Percentiles rank a stretch among this genome's conserved stretches.
Evolutionary conservation across 2,888 invertebrate species (phyloP).

Genomic region (Lepidochitona cinerea): DNA sequence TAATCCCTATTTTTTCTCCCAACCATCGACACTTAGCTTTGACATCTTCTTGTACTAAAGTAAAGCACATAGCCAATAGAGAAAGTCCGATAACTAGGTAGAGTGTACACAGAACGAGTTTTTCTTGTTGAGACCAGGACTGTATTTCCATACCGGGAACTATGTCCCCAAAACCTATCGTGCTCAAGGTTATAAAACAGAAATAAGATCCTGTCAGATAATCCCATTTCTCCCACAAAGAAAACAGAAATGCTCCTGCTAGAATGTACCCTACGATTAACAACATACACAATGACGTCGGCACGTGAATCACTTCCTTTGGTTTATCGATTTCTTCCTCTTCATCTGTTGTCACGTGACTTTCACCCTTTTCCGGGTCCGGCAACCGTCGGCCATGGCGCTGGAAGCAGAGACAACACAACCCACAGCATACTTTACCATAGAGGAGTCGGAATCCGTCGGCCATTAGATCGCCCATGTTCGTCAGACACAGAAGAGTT

Average conservation of each 20-base stretch:
- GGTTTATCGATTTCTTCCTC: constrained; percentile 46
- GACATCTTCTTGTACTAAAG: constrained; percentile 72
- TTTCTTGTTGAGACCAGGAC: constrained; percentile 61
- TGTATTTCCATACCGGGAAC: constrained; percentile 58
- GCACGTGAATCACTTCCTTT: constrained; percentile 65
- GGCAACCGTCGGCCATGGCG: constrained; percentile 40
- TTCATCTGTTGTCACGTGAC: constrained; percentile 32
- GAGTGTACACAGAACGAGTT: constrained; percentile 65
- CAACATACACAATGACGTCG: constrained; percentile 67
- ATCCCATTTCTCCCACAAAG: constrained; percentile 68
- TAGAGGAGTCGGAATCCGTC: constrained; percentile 75
- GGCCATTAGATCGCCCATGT: constrained; percentile 69
- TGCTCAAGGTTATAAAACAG: constrained; percentile 69
- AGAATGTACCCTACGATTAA: constrained; percentile 68
- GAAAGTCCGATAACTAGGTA: constrained; percentile 72
- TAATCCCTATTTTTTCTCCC: constrained; percentile 69
- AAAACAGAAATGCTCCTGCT: constrained; percentile 67
- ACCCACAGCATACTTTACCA: constrained; percentile 65
- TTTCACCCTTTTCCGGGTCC: constrained; percentile 51
- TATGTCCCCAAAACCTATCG: constrained; percentile 70
- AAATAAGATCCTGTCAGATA: constrained; percentile 66
- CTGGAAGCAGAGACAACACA: constrained; percentile 58
- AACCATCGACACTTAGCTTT: constrained; percentile 69
- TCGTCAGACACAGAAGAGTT: constrained; percentile 65
- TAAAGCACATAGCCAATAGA: constrained; percentile 73